Base-by-base conservation (phyloP, 1,140 invertebrate genomes). In the Nylanderia fulva region DNA sequence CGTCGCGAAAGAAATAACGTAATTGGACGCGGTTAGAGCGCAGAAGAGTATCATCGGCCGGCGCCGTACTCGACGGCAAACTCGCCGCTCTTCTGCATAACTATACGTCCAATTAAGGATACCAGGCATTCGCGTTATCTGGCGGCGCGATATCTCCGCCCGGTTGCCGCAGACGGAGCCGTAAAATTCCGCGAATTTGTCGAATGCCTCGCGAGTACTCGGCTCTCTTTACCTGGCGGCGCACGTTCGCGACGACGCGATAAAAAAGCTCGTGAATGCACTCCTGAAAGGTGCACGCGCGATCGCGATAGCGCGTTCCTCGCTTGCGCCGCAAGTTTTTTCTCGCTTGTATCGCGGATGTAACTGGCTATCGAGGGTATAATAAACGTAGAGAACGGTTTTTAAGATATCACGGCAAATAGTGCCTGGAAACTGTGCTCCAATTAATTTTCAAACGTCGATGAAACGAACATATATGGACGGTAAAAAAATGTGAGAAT, bases 101-200 rank as follows among this genome's bases (percentile, higher is more conserved):
- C 84, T 82, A 48, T 18, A 71, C 76, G 52, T 60, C 76, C 84
- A 85, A 85, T 85, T 85, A 85, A 85, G 76, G 84, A 71, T 33
- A 54, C 18, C 18, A 13, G 64, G 58, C 15, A 85, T 82, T 71
- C 66, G 66, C 71, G 76, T 85, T 85, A 85, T 85, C 84, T 85
- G 84, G 39, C 84, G 39, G 39, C 45, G 58, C 39, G 52, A 63
- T 39, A 33, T 63, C 68, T 64, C 68, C 64, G 56, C 29, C 33
- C 13, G 7, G 29, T 5, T 21, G 36, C 39, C 33, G 71, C 27
- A 60, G 39, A 85, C 61, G 64, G 24, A 63, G 54, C 29, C 52
- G 61, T 80, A 82, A 85, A 61, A 80, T 85, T 63, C 84, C 33
- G 7, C 61, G 48, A 66, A 84, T 74, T 64, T 80, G 63, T 69